A percentile compares a stretch with the other conserved stretches of the same genome.
These are phyloP conservation scores for Apteryx owenii DNA, from an alignment of 2,113 vertebrate species.

Conservation along the genomic window DNA sequence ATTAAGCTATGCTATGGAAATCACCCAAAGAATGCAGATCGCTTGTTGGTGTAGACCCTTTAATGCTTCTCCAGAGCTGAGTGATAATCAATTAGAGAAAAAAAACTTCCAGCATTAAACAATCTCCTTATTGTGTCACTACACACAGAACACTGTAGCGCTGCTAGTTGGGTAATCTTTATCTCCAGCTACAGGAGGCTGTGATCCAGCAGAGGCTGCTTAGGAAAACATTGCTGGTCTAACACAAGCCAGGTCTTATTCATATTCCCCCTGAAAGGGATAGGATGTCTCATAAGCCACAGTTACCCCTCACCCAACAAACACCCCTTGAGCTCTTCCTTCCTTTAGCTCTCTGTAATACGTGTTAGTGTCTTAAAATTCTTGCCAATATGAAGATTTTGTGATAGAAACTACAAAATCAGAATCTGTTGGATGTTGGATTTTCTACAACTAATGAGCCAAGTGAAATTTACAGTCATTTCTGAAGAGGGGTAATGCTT, in stretches of 20 bases:
- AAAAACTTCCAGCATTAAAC: neutral
- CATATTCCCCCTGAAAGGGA: neutral
- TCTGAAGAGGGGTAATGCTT: neutral
- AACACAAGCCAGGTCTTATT: neutral
- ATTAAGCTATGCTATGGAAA: neutral
- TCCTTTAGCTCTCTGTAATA: neutral
- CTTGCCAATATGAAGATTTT: neutral
- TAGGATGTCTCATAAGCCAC: neutral
- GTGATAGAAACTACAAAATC: neutral
- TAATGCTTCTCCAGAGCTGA: neutral
- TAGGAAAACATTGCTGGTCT: neutral
- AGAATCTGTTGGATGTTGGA: neutral
- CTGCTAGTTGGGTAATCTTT: neutral
- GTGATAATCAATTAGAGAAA: neutral
- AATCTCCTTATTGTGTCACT: neutral
- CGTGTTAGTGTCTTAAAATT: neutral
- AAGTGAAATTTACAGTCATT: neutral
- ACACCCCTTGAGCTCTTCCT: neutral
- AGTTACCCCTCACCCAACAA: neutral
- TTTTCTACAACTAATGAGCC: neutral
- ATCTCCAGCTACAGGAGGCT: neutral
- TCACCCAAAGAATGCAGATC: neutral
- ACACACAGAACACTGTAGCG: neutral
- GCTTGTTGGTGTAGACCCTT: neutral
- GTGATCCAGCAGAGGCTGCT: neutral